phyloP scores from a whole-genome alignment of 1,140 invertebrate species.

The Chlorops oryzae region DNA sequence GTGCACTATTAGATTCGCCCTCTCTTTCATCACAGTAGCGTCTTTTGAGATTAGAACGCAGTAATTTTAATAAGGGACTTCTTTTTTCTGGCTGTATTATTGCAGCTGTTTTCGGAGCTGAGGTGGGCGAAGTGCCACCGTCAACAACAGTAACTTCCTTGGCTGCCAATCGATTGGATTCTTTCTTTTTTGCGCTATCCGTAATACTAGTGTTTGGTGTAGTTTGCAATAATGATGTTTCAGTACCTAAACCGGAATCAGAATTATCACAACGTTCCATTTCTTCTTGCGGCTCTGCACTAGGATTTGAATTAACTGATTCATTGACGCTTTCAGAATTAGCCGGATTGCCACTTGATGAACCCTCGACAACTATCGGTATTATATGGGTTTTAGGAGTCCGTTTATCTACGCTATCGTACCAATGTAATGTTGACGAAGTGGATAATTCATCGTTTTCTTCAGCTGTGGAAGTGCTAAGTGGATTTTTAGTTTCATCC shows the following conservation, averaged over 20 bases:
- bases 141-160: neutral
- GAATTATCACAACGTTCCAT: slow-evolving; percentile 66
- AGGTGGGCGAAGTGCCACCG: neutral
- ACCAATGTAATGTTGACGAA: too few relatives aligned
- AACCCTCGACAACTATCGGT: slow-evolving; percentile 25
- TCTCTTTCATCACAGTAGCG: slow-evolving; percentile 50
- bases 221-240: slow-evolving; percentile 45
- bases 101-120: neutral
- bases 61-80: slow-evolving; percentile 20
- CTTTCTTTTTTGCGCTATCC: neutral
- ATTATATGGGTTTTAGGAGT: slow-evolving; percentile 9
- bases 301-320: neutral
- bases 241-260: slow-evolving; percentile 69
- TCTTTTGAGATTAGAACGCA: slow-evolving; percentile 40
- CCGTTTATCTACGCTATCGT: neutral
- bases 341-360: slow-evolving; percentile 2
- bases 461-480: slow-evolving; percentile 25
- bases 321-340: slow-evolving; percentile 2
- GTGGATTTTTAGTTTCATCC: slow-evolving; percentile 7
- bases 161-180: neutral
- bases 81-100: neutral
- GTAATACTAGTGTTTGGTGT: neutral
- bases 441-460: too few relatives aligned
- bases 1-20: slow-evolving; percentile 49
- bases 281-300: slow-evolving; percentile 5